phyloP scores from a whole-genome alignment of 2,113 vertebrate species.

The Morone saxatilis region DNA sequence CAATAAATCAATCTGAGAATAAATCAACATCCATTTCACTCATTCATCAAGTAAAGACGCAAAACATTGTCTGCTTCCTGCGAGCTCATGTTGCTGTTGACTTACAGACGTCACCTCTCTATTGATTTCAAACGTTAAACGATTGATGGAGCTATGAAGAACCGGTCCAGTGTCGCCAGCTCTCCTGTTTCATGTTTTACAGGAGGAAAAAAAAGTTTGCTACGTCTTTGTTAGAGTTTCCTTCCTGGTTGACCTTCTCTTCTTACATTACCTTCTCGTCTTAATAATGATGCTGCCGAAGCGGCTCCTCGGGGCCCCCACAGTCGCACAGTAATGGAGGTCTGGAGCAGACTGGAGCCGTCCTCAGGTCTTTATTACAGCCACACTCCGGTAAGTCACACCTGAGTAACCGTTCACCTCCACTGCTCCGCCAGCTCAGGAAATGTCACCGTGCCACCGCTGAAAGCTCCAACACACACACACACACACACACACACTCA shows the following conservation, averaged over 20 bases:
- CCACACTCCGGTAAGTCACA: conserved; percentile 40
- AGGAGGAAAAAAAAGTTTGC: background rate
- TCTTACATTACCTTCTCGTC: background rate
- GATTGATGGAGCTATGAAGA: no score
- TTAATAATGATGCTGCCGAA: background rate
- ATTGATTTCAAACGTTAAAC: no score
- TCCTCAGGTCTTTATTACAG: conserved; percentile 55
- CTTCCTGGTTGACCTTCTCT: conserved; percentile 42
- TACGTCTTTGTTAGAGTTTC: conserved; percentile 22
- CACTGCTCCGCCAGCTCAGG: conserved; percentile 46
- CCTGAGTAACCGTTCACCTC: conserved; percentile 48
- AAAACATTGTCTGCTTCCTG: no score
- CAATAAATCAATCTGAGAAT: no score
- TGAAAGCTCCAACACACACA: conserved; percentile 7
- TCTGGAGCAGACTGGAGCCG: conserved; percentile 16
- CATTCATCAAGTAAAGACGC: no score
- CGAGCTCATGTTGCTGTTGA: no score
- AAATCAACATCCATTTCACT: no score
- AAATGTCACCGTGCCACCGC: conserved; percentile 48
- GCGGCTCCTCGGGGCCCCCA: background rate
- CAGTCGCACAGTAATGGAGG: conserved; percentile 39
- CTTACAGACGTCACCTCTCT: no score
- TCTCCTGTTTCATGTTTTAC: background rate
- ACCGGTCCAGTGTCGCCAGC: no score
- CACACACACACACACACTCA: conserved; percentile 13